phyloP scores from a whole-genome alignment of 2,888 invertebrate species.

The Drosophila birchii region DNA sequence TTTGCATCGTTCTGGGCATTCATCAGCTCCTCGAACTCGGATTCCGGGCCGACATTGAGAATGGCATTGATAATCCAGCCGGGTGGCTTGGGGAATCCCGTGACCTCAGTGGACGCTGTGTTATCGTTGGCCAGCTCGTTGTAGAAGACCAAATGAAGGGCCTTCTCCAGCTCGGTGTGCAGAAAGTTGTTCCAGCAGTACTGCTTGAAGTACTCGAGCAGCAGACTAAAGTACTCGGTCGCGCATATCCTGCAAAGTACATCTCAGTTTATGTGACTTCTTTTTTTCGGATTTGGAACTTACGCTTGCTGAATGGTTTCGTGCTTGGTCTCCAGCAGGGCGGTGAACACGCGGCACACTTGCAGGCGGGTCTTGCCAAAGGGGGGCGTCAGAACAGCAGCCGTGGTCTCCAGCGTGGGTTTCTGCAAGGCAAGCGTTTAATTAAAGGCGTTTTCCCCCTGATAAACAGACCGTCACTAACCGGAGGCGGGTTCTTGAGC shows the following conservation, averaged over 20 bases:
- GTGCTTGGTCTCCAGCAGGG: constrained; percentile 90
- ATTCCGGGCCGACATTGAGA: constrained; percentile 36
- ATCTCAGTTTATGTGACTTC: background rate
- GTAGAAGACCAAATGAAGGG: constrained; percentile 89
- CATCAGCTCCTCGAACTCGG: constrained; percentile 41
- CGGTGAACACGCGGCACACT: constrained; percentile 91
- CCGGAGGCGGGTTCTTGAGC: constrained; percentile 89
- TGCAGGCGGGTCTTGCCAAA: constrained; percentile 92
- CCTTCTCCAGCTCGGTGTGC: constrained; percentile 94
- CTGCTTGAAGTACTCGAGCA: constrained; percentile 94
- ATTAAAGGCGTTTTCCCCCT: background rate
- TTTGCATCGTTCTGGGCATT: constrained; percentile 56
- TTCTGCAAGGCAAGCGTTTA: constrained; percentile 83
- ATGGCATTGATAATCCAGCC: constrained; percentile 60
- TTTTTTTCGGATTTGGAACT: constrained; percentile 46
- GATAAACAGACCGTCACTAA: constrained; percentile 78
- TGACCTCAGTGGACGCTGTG: constrained; percentile 71
- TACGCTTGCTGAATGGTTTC: constrained; percentile 89
- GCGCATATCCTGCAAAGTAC: constrained; percentile 79
- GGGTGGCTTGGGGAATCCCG: constrained; percentile 60
- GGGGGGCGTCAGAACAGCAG: constrained; percentile 90
- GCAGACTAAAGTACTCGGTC: constrained; percentile 87
- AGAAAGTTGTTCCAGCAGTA: constrained; percentile 98
- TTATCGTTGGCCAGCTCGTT: constrained; percentile 82
- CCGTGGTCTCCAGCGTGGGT: constrained; percentile 89